Evolutionary conservation across 2,797 vertebrate species (phyloP), one percentile per base, ranked within the genome.

Genomic region (Hoplostethus atlanticus): DNA sequence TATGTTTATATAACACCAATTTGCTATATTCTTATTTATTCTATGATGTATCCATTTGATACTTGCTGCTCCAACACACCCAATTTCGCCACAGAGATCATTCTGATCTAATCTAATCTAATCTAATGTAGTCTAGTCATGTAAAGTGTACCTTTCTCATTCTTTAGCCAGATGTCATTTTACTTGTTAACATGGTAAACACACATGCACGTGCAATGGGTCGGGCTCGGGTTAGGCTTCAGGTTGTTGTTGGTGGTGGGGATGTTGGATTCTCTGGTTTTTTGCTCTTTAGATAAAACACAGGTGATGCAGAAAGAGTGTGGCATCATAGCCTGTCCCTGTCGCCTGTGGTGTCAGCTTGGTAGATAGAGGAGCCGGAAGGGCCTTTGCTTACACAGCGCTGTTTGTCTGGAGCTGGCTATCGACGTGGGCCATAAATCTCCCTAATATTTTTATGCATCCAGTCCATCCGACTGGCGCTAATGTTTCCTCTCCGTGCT

Each of bases 341-440:
- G 71, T 87, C 84, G 75, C n/a, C 58, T 66, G 65, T 64, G 77
- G 71, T 68, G 70, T 34, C 47, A 51, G 52, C 71, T 38, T 68
- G 47, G 72, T 73, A 46, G 81, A 82, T 78, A 80, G 76, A 85
- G 78, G 84, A 68, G 85, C 83, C 21, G n/a, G 76, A 71, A 71
- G 83, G 74, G 67, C 77, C 74, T 89, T 60, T 87, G 89, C 89
- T 92, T 88, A 86, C 85, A 71, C 88, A 84, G 79, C 73, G 67
- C 64, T 82, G 82, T 92, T 91, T 91, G 81, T 77, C 82, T 87
- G 68, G 62, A 89, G 89, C 84, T 66, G 84, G 79, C 82, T 80
- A 85, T 91, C 74, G 84, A 82, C 85, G 83, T 10, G 53, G 77
- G 57, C 87, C 87, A 93, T 94, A 91, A 92, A 94, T 94, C 90